A percentile compares a stretch with the other conserved stretches of the same genome.
phyloP scores from a whole-genome alignment of 37 sponge, comb jelly and placozoan genomes.

The Geodia barretti region DNA sequence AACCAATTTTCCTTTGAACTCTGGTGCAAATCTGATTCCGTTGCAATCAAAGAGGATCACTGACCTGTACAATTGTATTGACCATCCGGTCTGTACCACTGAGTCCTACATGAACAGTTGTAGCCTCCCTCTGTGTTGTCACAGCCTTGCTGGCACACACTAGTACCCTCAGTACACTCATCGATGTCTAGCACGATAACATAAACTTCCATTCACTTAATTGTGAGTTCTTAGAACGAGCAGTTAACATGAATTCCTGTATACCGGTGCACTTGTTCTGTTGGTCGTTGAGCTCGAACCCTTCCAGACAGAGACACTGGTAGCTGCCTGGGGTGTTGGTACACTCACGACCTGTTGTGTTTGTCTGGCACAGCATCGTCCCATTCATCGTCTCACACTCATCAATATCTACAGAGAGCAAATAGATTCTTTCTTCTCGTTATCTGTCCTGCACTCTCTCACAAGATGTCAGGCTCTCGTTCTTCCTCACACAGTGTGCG shows the following conservation, averaged over 20 bases:
- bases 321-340: background rate
- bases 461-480: no score
- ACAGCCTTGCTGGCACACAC: background rate
- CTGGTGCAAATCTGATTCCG: no score
- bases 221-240: no score
- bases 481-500: background rate
- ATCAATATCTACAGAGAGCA: background rate
- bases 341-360: background rate
- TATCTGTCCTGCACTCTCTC: background rate
- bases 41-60: no score
- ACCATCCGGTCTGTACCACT: background rate
- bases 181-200: no score
- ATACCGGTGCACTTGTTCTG: background rate
- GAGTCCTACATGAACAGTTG: background rate
- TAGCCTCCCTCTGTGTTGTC: background rate
- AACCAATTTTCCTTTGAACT: no score
- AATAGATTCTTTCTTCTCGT: background rate
- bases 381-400: background rate
- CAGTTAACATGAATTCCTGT: no score
- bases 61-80: background rate
- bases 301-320: background rate
- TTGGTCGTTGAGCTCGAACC: background rate
- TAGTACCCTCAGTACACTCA: background rate
- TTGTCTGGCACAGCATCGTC: background rate
- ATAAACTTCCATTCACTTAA: no score